Base-by-base conservation (phyloP, 2,888 invertebrate genomes). In the Andrena minutula region DNA sequence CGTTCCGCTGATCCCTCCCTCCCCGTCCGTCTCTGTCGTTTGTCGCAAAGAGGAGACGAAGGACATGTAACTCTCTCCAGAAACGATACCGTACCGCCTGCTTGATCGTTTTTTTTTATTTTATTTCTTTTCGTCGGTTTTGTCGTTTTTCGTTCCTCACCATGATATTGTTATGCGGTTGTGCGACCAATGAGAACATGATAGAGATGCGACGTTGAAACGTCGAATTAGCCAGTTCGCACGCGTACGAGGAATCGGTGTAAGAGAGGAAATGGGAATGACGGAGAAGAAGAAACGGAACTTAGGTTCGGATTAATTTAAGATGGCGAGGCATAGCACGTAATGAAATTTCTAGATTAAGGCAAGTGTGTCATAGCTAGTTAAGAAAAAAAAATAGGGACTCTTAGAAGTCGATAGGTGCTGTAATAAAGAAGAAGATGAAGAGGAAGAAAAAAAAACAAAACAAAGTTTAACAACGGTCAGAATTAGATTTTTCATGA, bases 401-500 rank as follows among this genome's bases (percentile, higher is more conserved):
- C 90, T 91, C 88, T 90, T 90, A 91, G 92, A 91, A 90, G 91
- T 92, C 94, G 95, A 95, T 95, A 95, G 95, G 95, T 95, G 95
- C 95, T 95, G 95, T 95, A 94, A 95, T 94, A 92, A 94, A 95
- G 58, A 72, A 65, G 63, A 49, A 76, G n/a, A 65, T 16, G 12
- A 72, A 32, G 78, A 75, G 20, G 41, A 61, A 75, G 20, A 30
- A 61, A 56, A 65, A 69, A 74, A n/a, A 76, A 73, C 77, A 77
- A 56, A 56, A 95, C 95, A 95, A 95, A 95, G 95, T 95, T 95
- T 90, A 91, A 90, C 87, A 95, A 95, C 95, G 94, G 94, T 95
- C 95, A 95, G 95, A 95, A 95, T 95, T 95, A 95, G 94, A 95
- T 95, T 95, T 95, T 95, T 95, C 95, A 95, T 91, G 91, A 92